Base-by-base conservation (phyloP, 1,140 invertebrate species). In the Drosophila orena region DNA sequence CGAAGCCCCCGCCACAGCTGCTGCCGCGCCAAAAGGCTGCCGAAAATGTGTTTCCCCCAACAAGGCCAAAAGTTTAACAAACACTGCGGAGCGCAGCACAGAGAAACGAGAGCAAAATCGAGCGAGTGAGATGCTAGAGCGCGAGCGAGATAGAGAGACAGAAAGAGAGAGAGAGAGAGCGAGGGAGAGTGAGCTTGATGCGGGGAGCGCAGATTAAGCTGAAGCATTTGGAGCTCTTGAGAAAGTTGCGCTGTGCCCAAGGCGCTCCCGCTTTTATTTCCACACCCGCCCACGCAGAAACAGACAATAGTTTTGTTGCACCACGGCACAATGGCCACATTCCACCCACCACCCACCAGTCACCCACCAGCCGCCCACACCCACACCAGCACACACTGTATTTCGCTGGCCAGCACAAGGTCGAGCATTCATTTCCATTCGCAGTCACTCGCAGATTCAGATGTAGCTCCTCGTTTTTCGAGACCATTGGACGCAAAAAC, bases 31-130 rank as follows among this genome's bases (percentile, higher is more conserved):
- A 46, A 64, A 68, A 66, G 64, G 69, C 79, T 58, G 62, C 64
- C 79, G 57, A 79, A 85, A 79, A 62, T 57, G 69, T 79, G 58
- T 79, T 65, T 71, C 52, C 42, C 54, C 37, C 61, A 65, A 72
- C 77, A 86, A 85, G 81, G 81, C 81, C 81, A 85, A 62, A 55
- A 80, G 71, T 77, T 77, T 76, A 77, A 77, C 73, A 77, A 77
- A 77, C 72, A 76, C 59, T 76, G 72, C 58, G 43, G 49, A 54
- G 59, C 34, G 35, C n/a, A 27, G 30, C 20, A 38, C 38, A 55
- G 30, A 27, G 58, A n/a, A 27, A 49, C 38, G 17, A 35, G 40
- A 34, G 40, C 11, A 14, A 3, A 15, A 5, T 12, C 37, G 30
- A 8, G 24, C 11, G 43, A 56, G 15, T 5, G 35, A 27, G 37